Conservation (phyloP, 2,797 vertebrate species). For the Gallinago stenura region DNA sequence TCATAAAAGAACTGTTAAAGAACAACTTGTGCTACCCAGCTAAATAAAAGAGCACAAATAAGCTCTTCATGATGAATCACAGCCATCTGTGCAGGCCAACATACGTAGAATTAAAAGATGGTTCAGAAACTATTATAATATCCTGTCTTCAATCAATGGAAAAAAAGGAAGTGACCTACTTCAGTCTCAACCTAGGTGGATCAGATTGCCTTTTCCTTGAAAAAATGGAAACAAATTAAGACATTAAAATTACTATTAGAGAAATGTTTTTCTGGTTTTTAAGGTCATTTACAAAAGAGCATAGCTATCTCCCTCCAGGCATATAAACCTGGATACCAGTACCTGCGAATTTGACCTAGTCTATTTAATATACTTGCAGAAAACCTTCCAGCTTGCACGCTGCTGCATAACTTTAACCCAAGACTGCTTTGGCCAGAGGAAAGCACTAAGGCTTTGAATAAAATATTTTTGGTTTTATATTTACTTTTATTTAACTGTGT, state of each 20-base stretch:
- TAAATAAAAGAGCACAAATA: constrained; percentile 48
- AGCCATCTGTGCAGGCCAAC: neutral
- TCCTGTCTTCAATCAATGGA: neutral
- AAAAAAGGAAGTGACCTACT: neutral
- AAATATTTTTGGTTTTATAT: neutral
- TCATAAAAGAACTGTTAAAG: constrained; percentile 19
- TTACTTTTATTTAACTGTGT: neutral
- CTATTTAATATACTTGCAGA: neutral
- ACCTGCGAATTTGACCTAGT: neutral
- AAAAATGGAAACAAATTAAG: neutral
- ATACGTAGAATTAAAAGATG: neutral
- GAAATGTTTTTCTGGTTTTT: neutral
- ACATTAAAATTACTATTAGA: neutral
- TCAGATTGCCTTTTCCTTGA: neutral
- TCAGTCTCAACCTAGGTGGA: neutral
- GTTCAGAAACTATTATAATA: neutral
- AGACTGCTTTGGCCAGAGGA: neutral
- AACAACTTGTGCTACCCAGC: neutral
- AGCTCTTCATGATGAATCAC: neutral
- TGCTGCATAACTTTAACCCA: neutral
- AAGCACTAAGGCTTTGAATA: neutral
- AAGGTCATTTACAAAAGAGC: neutral
- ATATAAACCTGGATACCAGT: neutral
- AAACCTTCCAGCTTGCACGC: neutral
- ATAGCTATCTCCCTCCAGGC: neutral